These are phyloP conservation scores for Chelon auratus DNA, from an alignment of 2,797 vertebrate species.

Conservation along the genomic window DNA sequence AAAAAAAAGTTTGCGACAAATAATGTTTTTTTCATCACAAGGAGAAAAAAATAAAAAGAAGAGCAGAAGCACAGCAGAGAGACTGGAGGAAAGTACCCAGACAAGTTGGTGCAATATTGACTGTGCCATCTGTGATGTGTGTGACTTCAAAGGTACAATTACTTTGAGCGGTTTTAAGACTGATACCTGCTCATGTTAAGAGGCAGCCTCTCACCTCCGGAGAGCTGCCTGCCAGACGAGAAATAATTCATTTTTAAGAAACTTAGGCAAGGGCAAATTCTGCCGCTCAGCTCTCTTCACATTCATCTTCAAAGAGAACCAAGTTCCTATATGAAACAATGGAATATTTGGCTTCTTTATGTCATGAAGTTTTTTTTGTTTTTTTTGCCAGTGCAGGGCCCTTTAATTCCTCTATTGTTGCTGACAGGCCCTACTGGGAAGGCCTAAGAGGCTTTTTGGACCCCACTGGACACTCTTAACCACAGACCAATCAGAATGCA, in stretches of 20 bases:
- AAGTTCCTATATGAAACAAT: slow-evolving; percentile 83
- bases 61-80: slow-evolving; percentile 62
- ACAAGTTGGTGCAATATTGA: slow-evolving; percentile 85
- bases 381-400: slow-evolving; percentile 60
- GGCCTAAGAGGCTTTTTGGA: slow-evolving; percentile 79
- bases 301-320: slow-evolving; percentile 79
- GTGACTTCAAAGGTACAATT: slow-evolving; percentile 87
- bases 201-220: slow-evolving; percentile 82
- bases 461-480: slow-evolving; percentile 77
- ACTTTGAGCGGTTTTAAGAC: slow-evolving; percentile 84
- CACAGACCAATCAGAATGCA: slow-evolving; percentile 76
- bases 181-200: slow-evolving; percentile 84
- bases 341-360: slow-evolving; percentile 79
- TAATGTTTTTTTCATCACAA: slow-evolving; percentile 69
- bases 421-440: slow-evolving; percentile 68
- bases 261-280: slow-evolving; percentile 78
- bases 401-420: slow-evolving; percentile 81
- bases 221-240: slow-evolving; percentile 82
- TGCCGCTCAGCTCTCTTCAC: slow-evolving; percentile 73
- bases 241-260: slow-evolving; percentile 84
- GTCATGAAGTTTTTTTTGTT: slow-evolving; percentile 65
- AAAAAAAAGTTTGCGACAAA: slow-evolving; percentile 71
- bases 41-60: slow-evolving; percentile 24
- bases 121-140: slow-evolving; percentile 82
- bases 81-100: slow-evolving; percentile 73